Base-by-base conservation (phyloP, 1,140 invertebrate genomes). In the Drosophila subobscura region DNA sequence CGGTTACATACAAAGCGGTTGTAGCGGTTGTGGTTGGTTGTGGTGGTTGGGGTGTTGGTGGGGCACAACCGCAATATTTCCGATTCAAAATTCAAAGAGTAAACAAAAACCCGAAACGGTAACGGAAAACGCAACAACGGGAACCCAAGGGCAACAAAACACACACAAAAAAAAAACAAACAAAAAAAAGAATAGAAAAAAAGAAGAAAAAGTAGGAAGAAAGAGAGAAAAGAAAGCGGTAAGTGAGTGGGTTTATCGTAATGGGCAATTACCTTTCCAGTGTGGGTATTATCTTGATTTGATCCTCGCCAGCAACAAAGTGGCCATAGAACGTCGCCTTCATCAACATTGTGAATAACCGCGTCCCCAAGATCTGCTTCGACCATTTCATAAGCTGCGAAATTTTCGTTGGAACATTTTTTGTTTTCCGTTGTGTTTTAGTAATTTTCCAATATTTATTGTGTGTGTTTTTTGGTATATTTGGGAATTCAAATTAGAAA, bases 321-420 rank as follows among this genome's bases (percentile, higher is more conserved):
- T 99, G 98, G n/a, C 98, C 98, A 91, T 98, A 99, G 92, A 99
- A 97, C 10, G 97, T 97, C 3, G 93, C 91, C 91, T 96, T 96
- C 96, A 99, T 97, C 25, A 97, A 44, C 10, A 88, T 68, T 14
- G 94, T 93, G 92, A 99, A 99, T 41, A 98, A 80, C 67, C 89
- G 93, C 76, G 96, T 94, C 14, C 98, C 98, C 47, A 98, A 89
- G 10, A 98, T 16, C 63, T 91, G 92, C 79, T 95, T 94, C 12
- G 94, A 92, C n/a, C 95, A 52, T 93, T 97, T 96, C 95, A 99
- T 96, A 8, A 99, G 85, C 97, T 98, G 93, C 86, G 94, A 92
- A 74, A 56, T 75, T 73, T 66, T 52, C 27, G 40, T 53, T 67
- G 51, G 54, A 20, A 20, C 16, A 20, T 20, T 20, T 20, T 20